A percentile compares a stretch with the other conserved stretches of the same genome.
These are phyloP conservation scores for Micromys minutus DNA, from an alignment of 2,113 vertebrate genomes.

Conservation along the genomic window DNA sequence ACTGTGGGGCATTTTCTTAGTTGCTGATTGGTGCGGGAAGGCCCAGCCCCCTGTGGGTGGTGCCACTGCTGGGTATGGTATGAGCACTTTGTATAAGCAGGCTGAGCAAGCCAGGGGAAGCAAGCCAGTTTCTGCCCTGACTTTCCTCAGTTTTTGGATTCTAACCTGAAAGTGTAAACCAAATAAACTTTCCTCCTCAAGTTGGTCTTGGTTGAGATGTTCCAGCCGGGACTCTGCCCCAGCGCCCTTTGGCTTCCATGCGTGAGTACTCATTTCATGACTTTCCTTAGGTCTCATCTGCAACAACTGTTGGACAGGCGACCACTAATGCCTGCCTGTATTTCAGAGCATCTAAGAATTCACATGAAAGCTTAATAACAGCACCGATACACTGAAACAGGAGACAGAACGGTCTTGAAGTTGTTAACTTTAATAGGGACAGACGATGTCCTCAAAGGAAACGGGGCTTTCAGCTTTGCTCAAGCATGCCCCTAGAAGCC, in stretches of 20 bases:
- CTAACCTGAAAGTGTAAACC: neutral
- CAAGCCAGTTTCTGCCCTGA: neutral
- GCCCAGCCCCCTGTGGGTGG: neutral
- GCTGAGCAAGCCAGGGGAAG: neutral
- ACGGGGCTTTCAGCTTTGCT: slow-evolving; percentile 25
- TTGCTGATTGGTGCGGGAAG: neutral
- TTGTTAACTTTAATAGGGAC: neutral
- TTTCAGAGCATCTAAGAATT: neutral
- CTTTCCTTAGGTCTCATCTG: neutral
- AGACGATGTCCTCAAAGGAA: slow-evolving; percentile 50
- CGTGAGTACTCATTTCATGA: rapidly evolving
- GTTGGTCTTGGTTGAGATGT: neutral
- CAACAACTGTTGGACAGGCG: neutral
- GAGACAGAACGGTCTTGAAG: slow-evolving; percentile 44
- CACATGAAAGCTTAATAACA: neutral
- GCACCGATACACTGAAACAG: neutral
- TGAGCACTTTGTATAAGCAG: neutral
- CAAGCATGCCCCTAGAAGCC: slow-evolving; percentile 30
- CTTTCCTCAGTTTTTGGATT: neutral
- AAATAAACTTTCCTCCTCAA: neutral
- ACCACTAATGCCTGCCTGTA: neutral
- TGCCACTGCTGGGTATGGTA: neutral
- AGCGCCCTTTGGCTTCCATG: neutral
- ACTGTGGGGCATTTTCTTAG: neutral
- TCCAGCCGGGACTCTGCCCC: neutral